Conservation (phyloP, 1,140 invertebrate genomes). For the Macrosteles quadrilineatus region DNA sequence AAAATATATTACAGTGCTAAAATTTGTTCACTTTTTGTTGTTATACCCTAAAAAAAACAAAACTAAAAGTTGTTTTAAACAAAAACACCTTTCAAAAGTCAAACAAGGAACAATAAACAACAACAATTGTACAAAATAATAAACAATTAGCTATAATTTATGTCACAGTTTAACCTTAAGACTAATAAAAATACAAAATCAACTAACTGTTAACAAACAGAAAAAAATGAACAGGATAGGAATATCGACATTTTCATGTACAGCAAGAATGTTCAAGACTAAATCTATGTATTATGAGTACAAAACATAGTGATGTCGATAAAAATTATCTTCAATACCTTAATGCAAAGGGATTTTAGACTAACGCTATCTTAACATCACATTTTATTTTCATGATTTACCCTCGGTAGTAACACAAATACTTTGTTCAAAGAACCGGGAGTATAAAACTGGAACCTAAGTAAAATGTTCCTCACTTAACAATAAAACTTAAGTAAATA, state of each 20-base stretch:
- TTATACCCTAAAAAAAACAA: too few relatives aligned
- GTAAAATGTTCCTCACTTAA: neutral
- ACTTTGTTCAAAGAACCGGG: neutral
- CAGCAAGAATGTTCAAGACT: neutral
- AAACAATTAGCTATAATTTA: conserved; percentile 14
- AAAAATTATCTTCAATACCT: neutral
- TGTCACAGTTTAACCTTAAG: neutral
- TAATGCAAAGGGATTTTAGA: too few relatives aligned
- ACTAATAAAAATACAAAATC: neutral
- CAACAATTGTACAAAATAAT: neutral
- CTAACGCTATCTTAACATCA: neutral
- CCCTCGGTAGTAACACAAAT: neutral
- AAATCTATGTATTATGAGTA: neutral
- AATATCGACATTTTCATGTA: neutral
- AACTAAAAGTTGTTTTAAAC: too few relatives aligned
- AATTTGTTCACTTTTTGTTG: too few relatives aligned
- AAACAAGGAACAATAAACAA: too few relatives aligned
- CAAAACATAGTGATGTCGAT: neutral
- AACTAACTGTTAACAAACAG: neutral
- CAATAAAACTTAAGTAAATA: neutral
- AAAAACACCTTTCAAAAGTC: too few relatives aligned
- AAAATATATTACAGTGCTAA: too few relatives aligned
- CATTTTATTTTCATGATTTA: too few relatives aligned
- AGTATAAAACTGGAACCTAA: neutral
- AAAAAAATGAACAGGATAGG: neutral